phyloP scores from a whole-genome alignment of 2,797 vertebrate species.

The Podarcis siculus region DNA sequence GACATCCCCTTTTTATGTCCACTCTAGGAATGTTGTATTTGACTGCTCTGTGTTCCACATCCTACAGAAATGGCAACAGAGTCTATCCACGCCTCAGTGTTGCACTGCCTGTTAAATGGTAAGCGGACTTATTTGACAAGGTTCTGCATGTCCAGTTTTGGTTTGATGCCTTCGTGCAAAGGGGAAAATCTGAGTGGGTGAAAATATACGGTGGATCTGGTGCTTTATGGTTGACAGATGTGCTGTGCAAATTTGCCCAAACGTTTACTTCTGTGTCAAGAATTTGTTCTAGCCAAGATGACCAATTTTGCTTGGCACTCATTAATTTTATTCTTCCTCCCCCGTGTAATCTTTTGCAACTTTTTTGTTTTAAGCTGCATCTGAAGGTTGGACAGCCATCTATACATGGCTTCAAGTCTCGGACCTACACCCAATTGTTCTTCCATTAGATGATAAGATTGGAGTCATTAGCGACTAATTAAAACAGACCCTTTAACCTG shows the following conservation, averaged over 20 bases:
- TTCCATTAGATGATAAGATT: neutral
- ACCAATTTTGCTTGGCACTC: neutral
- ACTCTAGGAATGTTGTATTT: too few species aligned
- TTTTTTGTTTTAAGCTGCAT: neutral
- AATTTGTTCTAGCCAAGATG: neutral
- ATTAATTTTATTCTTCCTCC: neutral
- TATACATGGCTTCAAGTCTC: neutral
- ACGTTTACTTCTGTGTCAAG: neutral
- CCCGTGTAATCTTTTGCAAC: neutral
- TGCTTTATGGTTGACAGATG: neutral
- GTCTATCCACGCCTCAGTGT: too few species aligned
- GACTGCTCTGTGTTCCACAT: too few species aligned
- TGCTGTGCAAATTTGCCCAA: neutral
- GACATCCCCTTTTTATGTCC: too few species aligned
- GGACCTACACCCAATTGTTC: neutral
- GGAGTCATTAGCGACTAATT: constrained; percentile 1
- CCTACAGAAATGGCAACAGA: too few species aligned
- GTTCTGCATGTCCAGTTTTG: neutral
- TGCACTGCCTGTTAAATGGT: too few species aligned
- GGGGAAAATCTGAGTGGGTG: neutral
- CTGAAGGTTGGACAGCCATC: neutral
- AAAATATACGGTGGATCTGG: neutral
- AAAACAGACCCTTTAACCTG: constrained; percentile 1
- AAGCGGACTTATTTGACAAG: neutral
- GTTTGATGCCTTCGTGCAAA: neutral